Conservation (phyloP, 1,140 invertebrate genomes). For the Meloidogyne exigua region DNA sequence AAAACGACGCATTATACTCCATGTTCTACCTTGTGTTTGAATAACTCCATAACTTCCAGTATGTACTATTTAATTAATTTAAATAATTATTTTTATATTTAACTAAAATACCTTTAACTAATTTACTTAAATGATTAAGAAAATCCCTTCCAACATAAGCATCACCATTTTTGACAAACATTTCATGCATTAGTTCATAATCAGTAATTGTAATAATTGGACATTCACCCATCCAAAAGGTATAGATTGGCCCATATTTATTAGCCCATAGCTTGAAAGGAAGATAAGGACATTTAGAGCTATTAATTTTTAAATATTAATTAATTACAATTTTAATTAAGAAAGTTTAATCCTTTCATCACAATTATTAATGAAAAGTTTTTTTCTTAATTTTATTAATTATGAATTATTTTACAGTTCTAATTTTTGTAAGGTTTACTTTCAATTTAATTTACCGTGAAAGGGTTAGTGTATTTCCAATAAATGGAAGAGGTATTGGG, state of each 20-base stretch:
- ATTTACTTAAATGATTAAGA: background rate
- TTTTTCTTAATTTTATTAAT: too few relatives aligned
- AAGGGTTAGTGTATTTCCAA: slow-evolving; percentile 30
- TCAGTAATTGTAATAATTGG: slow-evolving; percentile 27
- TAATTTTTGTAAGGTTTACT: too few relatives aligned
- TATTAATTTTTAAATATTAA: background rate
- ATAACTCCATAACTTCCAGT: slow-evolving; percentile 30
- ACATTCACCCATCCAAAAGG: slow-evolving; percentile 30
- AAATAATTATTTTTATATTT: background rate
- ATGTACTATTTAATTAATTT: background rate
- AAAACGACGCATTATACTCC: slow-evolving; percentile 33
- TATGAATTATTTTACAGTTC: too few relatives aligned
- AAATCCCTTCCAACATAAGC: slow-evolving; percentile 10
- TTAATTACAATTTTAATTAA: background rate
- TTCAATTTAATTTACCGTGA: background rate
- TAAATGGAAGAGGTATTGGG: slow-evolving; percentile 33
- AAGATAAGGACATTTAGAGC: slow-evolving; percentile 3
- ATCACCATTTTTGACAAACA: slow-evolving; percentile 9
- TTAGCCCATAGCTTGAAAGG: slow-evolving; percentile 17
- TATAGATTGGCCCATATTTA: slow-evolving; percentile 29
- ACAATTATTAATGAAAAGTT: background rate
- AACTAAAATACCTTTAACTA: background rate
- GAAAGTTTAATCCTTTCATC: too few relatives aligned
- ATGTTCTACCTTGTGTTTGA: slow-evolving; percentile 36
- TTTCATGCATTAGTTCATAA: slow-evolving; percentile 13